These are phyloP conservation scores for Gymnosoma rotundatum DNA, from an alignment of 2,888 invertebrate genomes.

Conservation along the genomic window DNA sequence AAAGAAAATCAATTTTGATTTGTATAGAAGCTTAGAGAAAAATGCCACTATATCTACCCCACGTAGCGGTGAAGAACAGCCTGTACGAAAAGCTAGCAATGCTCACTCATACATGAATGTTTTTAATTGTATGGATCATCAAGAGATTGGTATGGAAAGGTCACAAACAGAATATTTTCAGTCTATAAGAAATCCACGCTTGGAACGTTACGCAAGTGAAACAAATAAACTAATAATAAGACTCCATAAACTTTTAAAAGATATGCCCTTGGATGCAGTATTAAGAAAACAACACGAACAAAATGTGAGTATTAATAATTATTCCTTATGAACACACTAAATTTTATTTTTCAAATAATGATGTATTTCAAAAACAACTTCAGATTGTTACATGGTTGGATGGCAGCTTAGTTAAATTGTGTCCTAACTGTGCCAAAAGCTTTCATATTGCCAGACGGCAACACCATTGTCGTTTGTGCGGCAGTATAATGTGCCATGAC, in stretches of 20 bases:
- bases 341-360: not conserved
- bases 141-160: slow-evolving; percentile 81
- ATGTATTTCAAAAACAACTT: not conserved
- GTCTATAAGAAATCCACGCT: slow-evolving; percentile 86
- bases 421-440: slow-evolving; percentile 94
- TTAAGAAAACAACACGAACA: slow-evolving; percentile 89
- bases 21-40: slow-evolving; percentile 84
- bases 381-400: slow-evolving; percentile 95
- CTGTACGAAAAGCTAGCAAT: slow-evolving; percentile 70
- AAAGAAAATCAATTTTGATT: slow-evolving; percentile 88
- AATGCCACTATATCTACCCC: slow-evolving; percentile 80
- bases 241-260: slow-evolving; percentile 93
- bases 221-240: slow-evolving; percentile 97
- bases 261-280: slow-evolving; percentile 88
- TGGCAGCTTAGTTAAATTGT: slow-evolving; percentile 93
- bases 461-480: slow-evolving; percentile 98
- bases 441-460: slow-evolving; percentile 94
- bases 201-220: slow-evolving; percentile 95
- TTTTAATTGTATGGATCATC: slow-evolving; percentile 79
- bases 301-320: slow-evolving; percentile 81
- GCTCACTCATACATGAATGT: slow-evolving; percentile 76
- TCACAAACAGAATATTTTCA: slow-evolving; percentile 91
- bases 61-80: slow-evolving; percentile 36
- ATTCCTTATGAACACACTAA: not conserved
- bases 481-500: slow-evolving; percentile 95